These are phyloP conservation scores for Gulo gulo DNA, from an alignment of 2,113 vertebrate genomes.

Conservation along the genomic window DNA sequence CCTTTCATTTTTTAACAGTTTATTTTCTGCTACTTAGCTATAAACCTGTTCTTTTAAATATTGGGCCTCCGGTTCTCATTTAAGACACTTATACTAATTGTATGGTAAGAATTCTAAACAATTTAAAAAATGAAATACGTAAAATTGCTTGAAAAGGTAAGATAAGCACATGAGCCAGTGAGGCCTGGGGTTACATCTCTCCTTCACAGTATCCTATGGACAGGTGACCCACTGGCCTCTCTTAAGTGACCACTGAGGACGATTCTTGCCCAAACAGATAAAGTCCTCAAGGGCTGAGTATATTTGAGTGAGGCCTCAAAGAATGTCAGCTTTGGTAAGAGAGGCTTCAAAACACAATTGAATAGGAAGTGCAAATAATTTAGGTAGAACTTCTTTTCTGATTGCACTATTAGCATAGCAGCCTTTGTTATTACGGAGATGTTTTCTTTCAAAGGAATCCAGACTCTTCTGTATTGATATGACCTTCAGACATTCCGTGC, in stretches of 20 bases:
- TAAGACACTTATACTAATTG: not conserved
- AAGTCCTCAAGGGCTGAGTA: not conserved
- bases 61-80: not conserved
- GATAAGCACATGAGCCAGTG: not conserved
- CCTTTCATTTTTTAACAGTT: not conserved
- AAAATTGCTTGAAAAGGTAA: not conserved
- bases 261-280: not conserved
- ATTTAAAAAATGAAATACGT: not conserved
- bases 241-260: not conserved
- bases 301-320: not conserved
- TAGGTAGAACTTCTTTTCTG: not conserved
- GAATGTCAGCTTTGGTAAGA: not conserved
- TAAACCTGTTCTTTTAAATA: not conserved
- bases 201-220: not conserved
- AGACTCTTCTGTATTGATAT: not conserved
- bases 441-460: not conserved
- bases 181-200: not conserved
- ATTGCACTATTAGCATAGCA: not conserved
- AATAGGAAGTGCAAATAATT: not conserved
- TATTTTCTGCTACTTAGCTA: not conserved
- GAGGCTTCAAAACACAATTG: not conserved
- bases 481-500: not conserved
- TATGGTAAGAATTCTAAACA: not conserved
- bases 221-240: fast-evolving
- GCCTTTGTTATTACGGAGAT: not conserved